Percentiles rank a stretch among this genome's conserved stretches.
phyloP scores from a whole-genome alignment of 2,888 invertebrate species.

The Pyrrhia umbra region DNA sequence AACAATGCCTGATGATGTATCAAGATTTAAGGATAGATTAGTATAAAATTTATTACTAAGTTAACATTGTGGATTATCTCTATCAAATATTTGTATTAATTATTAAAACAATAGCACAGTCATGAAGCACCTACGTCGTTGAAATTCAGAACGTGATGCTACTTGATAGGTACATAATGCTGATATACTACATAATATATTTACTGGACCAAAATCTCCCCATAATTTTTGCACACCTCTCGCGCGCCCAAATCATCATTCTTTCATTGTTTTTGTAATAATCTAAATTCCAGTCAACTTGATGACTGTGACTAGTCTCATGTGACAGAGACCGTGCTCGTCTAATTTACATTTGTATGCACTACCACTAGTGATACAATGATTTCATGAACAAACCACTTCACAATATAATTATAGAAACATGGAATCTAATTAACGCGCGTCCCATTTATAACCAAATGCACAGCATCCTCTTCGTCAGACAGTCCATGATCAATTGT shows the following conservation, averaged over 20 bases:
- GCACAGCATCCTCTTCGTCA: conserved; percentile 3
- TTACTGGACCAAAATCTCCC: too few species aligned
- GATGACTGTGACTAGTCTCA: neutral
- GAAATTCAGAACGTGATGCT: neutral
- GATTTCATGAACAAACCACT: conserved; percentile 8
- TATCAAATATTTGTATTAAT: conserved; percentile 20
- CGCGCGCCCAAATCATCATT: too few species aligned
- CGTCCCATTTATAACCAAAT: conserved; percentile 20
- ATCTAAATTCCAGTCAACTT: neutral
- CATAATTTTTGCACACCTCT: too few species aligned
- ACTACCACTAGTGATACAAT: neutral
- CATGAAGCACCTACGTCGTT: neutral
- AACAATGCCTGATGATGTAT: neutral
- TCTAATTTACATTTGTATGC: neutral
- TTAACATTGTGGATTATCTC: neutral
- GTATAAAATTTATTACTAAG: neutral
- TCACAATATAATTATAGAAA: conserved; percentile 26
- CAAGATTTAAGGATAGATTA: neutral
- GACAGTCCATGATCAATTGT: too few species aligned
- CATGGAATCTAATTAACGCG: conserved; percentile 12
- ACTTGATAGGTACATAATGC: neutral
- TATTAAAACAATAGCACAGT: neutral
- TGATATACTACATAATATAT: too few species aligned
- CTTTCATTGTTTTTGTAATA: too few species aligned
- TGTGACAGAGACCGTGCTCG: neutral